Base-by-base conservation (phyloP, 2,888 invertebrate genomes). In the Zaprionus bogoriensis region DNA sequence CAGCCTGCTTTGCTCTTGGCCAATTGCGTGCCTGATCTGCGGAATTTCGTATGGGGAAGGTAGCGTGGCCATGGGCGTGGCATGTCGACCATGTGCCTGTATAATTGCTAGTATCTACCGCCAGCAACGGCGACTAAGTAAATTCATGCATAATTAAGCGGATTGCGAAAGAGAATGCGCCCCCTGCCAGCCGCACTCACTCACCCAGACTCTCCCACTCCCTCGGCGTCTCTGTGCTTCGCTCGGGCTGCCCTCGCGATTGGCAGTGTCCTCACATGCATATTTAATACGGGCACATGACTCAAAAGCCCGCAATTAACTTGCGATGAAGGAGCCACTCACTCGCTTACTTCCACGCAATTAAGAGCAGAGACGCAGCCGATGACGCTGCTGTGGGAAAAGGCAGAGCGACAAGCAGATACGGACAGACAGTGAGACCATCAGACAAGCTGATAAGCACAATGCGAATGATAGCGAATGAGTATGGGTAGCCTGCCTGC, bases 241-340 rank as follows among this genome's bases (percentile, higher is more conserved):
- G 36, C 66, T 17, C 4, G n/a, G 6, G 19, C 20, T 22, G 19
- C 12, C 22, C n/a, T 22, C 20, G 41, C 41, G n/a, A 65, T 47
- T 65, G 54, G 23, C 53, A 41, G 59, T 42, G 69, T 60, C 67
- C 72, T 76, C 52, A 50, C 64, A 67, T 72, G 73, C 77, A 73
- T 73, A 75, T 75, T 73, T 73, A 67, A 76, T 72, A 65, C 45
- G 55, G 69, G 74, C 64, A 74, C 72, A 72, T 76, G 73, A 63
- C 74, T 74, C 73, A 68, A 77, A 68, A 76, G 73, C 73, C 77
- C 74, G 67, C 74, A 74, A 74, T 74, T 74, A 74, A 74, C 77
- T 77, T 75, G 75, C 71, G 36, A 66, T 66, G 75, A 66, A 62
- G 75, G 63, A 64, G 74, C 77, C 77, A 72, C 71, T 70, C 73